Evolutionary conservation across 2,797 vertebrate species (phyloP).

Genomic region (Characodon lateralis): DNA sequence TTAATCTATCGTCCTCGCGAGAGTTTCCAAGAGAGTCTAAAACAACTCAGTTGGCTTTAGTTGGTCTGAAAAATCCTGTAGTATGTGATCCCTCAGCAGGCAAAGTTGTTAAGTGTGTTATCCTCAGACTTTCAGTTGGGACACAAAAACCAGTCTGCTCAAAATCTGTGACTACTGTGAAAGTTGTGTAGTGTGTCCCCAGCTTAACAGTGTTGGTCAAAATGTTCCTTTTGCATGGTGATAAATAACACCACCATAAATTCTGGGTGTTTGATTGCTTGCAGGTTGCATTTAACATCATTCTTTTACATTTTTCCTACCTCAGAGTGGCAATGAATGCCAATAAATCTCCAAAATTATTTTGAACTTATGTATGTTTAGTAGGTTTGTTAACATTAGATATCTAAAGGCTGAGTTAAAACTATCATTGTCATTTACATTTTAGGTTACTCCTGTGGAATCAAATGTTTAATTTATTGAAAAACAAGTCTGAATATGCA

Average conservation of each 20-base stretch:
- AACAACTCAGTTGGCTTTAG: background rate
- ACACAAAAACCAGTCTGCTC: background rate
- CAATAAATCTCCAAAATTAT: too few species aligned
- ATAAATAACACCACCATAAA: background rate
- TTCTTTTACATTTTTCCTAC: background rate
- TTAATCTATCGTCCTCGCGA: too few species aligned
- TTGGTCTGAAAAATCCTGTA: background rate
- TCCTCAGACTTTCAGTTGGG: background rate
- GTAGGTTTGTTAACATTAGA: background rate
- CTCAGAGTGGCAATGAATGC: background rate
- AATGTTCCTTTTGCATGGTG: background rate
- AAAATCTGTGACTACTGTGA: background rate
- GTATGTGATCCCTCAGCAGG: too few species aligned
- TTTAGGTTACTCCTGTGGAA: background rate
- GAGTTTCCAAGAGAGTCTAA: too few species aligned
- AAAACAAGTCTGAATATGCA: background rate
- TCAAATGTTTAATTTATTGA: background rate
- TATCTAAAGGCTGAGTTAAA: too few species aligned
- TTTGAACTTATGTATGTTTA: background rate
- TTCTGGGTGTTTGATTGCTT: background rate
- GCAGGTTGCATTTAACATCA: background rate
- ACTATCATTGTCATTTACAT: background rate
- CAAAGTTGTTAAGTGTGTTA: background rate
- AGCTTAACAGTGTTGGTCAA: background rate
- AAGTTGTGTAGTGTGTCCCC: background rate